Percentiles rank a stretch among this genome's conserved stretches.
phyloP scores from a whole-genome alignment of 2,888 invertebrate genomes.

The Ellobium chinense region DNA sequence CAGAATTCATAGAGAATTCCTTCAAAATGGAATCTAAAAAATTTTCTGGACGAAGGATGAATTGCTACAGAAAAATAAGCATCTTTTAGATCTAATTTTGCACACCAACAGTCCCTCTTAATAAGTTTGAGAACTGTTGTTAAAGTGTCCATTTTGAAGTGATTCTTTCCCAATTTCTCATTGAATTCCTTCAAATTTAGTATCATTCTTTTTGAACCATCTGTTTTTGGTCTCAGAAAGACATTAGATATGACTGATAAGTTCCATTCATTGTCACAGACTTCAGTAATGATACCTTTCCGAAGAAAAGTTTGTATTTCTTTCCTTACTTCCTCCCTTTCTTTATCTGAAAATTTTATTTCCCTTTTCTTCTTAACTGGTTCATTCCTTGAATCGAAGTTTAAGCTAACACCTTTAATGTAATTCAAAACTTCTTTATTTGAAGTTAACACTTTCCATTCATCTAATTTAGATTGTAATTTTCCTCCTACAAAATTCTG shows the following conservation, averaged over 20 bases:
- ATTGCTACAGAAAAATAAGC: too few relatives aligned
- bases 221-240: neutral
- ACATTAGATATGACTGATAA: neutral
- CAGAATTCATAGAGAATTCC: too few relatives aligned
- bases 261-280: neutral
- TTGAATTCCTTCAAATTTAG: neutral
- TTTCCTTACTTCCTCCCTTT: too few relatives aligned
- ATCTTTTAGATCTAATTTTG: too few relatives aligned
- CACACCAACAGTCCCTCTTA: too few relatives aligned
- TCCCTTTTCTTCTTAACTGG: too few relatives aligned
- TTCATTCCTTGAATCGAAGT: neutral
- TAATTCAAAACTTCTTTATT: neutral
- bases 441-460: neutral
- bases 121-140: too few relatives aligned
- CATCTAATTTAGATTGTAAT: neutral
- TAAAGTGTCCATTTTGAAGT: neutral
- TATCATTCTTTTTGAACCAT: neutral
- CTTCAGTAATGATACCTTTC: neutral
- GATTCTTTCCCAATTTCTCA: neutral
- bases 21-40: too few relatives aligned
- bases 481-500: neutral
- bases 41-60: too few relatives aligned
- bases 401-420: neutral
- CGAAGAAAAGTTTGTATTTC: neutral
- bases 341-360: too few relatives aligned